A percentile compares a stretch with the other conserved stretches of the same genome.
These are phyloP conservation scores for Bubo bubo DNA, from an alignment of 2,113 vertebrate species.

Conservation along the genomic window DNA sequence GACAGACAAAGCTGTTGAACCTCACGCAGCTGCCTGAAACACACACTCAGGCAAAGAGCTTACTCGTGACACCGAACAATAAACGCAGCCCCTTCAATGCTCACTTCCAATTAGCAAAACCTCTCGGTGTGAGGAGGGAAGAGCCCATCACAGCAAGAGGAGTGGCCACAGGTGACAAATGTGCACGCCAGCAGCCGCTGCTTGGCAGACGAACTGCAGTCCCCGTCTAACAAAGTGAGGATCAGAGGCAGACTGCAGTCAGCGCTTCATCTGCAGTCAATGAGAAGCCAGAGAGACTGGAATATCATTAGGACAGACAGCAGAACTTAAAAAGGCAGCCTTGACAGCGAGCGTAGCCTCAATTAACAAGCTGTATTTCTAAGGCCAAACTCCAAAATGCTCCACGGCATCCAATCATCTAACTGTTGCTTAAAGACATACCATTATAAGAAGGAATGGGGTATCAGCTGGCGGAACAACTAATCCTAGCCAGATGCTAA, in stretches of 20 bases:
- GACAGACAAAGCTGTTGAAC: background rate
- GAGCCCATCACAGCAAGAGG: background rate
- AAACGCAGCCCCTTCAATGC: fast-evolving
- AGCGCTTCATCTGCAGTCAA: background rate
- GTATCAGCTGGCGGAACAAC: background rate
- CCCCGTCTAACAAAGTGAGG: background rate
- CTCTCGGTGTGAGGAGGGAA: background rate
- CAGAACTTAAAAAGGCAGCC: background rate
- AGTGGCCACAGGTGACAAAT: constrained; percentile 38
- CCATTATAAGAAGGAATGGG: background rate
- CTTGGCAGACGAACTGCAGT: background rate
- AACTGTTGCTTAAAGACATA: background rate
- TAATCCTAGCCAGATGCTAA: background rate
- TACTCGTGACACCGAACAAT: background rate
- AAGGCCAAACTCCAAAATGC: background rate
- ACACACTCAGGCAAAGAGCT: background rate
- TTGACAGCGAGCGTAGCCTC: background rate
- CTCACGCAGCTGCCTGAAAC: background rate
- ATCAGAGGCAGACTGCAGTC: background rate
- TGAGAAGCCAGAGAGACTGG: background rate
- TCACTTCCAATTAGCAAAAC: background rate
- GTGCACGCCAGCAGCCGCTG: background rate
- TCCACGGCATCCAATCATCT: background rate
- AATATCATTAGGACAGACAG: background rate
- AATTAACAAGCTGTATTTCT: background rate